Percentiles rank a stretch among this genome's conserved stretches.
Evolutionary conservation across 2,888 invertebrate genomes (phyloP).

Genomic region (Eustalomyia histrio): DNA sequence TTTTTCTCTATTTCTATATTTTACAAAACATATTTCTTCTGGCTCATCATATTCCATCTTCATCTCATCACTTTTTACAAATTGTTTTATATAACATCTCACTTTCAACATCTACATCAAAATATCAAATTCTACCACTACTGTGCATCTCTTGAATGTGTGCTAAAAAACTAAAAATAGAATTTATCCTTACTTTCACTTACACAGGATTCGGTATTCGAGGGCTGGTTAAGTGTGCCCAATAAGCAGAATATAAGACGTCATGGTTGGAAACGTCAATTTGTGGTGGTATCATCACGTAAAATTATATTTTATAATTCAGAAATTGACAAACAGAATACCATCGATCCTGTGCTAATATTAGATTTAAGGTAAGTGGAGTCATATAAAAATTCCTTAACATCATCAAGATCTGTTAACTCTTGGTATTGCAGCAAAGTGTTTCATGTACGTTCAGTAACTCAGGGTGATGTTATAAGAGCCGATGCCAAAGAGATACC

Average conservation of each 20-base stretch:
- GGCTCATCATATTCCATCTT: slow-evolving; percentile 38
- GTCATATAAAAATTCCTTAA: not conserved
- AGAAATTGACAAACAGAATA: slow-evolving; percentile 95
- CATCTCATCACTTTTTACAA: slow-evolving; percentile 4
- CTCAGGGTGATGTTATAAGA: slow-evolving; percentile 99
- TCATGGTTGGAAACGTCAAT: slow-evolving; percentile 98
- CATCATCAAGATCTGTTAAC: not conserved
- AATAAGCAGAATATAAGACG: slow-evolving; percentile 96
- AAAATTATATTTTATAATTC: slow-evolving; percentile 98
- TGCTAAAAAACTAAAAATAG: slow-evolving; percentile 62
- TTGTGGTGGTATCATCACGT: slow-evolving; percentile 96
- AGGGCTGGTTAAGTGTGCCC: slow-evolving; percentile 97
- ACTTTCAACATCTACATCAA: slow-evolving; percentile 16
- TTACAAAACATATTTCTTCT: slow-evolving; percentile 30
- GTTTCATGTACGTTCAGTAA: slow-evolving; percentile 98
- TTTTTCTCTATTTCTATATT: slow-evolving; percentile 63
- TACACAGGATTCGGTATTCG: slow-evolving; percentile 87
- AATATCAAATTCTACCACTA: no score
- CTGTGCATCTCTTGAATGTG: not conserved
- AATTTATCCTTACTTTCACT: slow-evolving; percentile 74
- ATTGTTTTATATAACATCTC: slow-evolving; percentile 28
- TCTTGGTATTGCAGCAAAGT: slow-evolving; percentile 89
- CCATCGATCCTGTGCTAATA: slow-evolving; percentile 93
- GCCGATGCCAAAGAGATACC: slow-evolving; percentile 99
- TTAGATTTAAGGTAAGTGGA: slow-evolving; percentile 92